Evolutionary conservation across 2,113 vertebrate species (phyloP).

Genomic region (Neoarius graeffei): DNA sequence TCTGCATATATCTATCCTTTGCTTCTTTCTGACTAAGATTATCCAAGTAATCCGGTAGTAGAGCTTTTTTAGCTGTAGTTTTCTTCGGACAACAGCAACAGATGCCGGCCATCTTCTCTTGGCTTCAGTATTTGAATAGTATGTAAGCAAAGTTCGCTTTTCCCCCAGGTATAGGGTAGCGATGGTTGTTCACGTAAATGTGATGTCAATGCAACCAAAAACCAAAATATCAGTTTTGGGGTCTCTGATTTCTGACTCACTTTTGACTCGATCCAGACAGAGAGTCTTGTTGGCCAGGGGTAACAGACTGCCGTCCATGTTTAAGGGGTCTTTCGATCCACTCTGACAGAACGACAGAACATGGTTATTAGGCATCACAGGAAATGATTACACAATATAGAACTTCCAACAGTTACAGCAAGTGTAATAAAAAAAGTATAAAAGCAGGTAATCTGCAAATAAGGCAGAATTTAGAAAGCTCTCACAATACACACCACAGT

Average conservation of each 20-base stretch:
- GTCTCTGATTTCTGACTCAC: slow-evolving; percentile 52
- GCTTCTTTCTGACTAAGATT: no score
- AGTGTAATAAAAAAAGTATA: neutral
- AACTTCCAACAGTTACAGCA: neutral
- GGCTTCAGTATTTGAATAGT: no score
- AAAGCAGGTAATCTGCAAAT: no score
- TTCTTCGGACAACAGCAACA: no score
- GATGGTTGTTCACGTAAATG: no score
- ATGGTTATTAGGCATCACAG: neutral
- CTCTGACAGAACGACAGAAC: slow-evolving; percentile 57
- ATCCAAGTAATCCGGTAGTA: no score
- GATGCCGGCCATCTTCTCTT: no score
- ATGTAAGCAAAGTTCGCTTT: no score
- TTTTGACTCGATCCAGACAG: slow-evolving; percentile 68
- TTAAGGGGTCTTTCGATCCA: slow-evolving; percentile 65
- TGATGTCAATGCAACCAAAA: no score
- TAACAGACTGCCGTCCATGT: slow-evolving; percentile 64
- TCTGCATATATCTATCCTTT: no score
- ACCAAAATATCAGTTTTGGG: neutral
- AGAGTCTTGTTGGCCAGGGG: slow-evolving; percentile 71
- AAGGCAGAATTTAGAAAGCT: neutral
- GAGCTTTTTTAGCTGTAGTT: no score
- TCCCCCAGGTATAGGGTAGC: no score
- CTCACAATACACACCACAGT: slow-evolving; percentile 47
- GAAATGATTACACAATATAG: neutral